phyloP scores from a whole-genome alignment of 2,797 vertebrate genomes.

The Echiichthys vipera region DNA sequence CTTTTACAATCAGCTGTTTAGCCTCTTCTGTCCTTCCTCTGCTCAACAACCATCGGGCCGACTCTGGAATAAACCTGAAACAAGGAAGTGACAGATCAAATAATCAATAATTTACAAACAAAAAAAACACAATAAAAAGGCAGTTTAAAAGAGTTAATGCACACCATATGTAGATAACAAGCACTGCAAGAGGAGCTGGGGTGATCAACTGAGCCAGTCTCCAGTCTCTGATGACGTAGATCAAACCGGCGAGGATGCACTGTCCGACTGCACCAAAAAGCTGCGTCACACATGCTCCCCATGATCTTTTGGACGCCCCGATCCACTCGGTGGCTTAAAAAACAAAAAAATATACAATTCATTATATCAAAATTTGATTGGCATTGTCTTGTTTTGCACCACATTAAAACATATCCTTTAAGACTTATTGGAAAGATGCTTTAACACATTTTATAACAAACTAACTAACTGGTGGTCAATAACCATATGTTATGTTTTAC shows the following conservation, averaged over 20 bases:
- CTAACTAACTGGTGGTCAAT: no score
- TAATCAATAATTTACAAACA: no score
- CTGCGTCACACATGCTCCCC: constrained; percentile 79
- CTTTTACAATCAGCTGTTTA: constrained; percentile 83
- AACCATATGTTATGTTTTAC: no score
- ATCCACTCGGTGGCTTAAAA: constrained; percentile 88
- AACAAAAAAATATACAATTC: not conserved
- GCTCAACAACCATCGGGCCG: constrained; percentile 87
- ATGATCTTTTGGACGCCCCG: constrained; percentile 81
- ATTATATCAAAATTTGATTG: not conserved
- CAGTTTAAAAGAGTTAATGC: not conserved
- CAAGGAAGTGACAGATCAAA: not conserved
- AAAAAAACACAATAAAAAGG: no score
- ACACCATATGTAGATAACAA: constrained; percentile 84
- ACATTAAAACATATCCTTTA: not conserved
- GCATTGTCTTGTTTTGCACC: no score
- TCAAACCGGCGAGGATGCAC: constrained; percentile 80
- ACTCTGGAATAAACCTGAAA: constrained; percentile 88
- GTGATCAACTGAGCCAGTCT: constrained; percentile 83
- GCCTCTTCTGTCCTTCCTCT: constrained; percentile 82
- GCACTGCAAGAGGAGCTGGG: constrained; percentile 61
- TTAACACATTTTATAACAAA: no score
- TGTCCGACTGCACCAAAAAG: constrained; percentile 76
- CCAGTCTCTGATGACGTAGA: constrained; percentile 87
- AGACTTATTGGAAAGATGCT: no score